phyloP scores from a whole-genome alignment of 2,113 vertebrate species.

The Rynchops niger region DNA sequence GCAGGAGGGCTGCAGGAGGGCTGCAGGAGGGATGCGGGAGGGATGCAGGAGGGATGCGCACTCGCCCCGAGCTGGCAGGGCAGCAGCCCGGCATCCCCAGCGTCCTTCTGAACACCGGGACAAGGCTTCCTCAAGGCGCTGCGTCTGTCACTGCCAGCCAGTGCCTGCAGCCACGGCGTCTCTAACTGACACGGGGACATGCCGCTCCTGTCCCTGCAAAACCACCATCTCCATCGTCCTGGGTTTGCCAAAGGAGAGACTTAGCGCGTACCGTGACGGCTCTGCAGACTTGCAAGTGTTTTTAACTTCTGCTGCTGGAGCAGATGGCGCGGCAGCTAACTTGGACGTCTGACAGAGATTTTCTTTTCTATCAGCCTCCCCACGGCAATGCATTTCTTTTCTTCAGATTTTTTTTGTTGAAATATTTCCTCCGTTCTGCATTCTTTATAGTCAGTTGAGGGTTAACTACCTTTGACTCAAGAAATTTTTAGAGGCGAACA shows the following conservation, averaged over 20 bases:
- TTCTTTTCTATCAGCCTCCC: not conserved
- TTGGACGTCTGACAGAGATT: conserved; percentile 39
- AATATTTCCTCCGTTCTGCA: not conserved
- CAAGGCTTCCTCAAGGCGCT: fast-evolving
- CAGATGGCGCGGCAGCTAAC: conserved; percentile 18
- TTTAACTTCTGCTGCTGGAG: not conserved
- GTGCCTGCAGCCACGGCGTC: fast-evolving
- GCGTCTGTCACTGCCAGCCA: not conserved
- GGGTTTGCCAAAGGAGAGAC: not conserved
- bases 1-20: no score
- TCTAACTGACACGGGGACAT: fast-evolving
- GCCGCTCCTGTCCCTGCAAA: fast-evolving
- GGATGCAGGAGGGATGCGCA: not conserved
- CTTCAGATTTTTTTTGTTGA: not conserved
- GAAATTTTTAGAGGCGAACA: not conserved
- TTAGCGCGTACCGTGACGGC: fast-evolving
- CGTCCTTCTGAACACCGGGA: fast-evolving
- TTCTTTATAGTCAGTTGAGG: not conserved
- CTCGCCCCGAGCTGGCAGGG: not conserved
- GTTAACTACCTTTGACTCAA: not conserved
- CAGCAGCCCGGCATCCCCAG: fast-evolving
- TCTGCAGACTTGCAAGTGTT: not conserved
- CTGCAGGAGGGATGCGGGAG: no score
- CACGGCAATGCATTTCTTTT: not conserved
- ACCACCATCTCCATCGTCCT: fast-evolving